Evolutionary conservation across 2,113 vertebrate genomes (phyloP).

Genomic region (Tachysurus fulvidraco): DNA sequence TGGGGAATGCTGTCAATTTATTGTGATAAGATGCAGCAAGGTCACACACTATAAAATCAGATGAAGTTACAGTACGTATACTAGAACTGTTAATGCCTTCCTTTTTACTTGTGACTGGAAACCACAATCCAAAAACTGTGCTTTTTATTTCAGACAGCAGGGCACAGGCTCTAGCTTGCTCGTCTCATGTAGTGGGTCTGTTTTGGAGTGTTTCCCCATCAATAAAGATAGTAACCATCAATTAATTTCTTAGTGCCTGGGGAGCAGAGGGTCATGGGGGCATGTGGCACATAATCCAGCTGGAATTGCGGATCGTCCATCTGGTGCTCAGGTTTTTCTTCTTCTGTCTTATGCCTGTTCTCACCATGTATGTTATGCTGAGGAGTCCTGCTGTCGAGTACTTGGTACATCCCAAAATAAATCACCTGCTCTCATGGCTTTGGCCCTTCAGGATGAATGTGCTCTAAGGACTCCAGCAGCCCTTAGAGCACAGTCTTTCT

Average conservation of each 20-base stretch:
- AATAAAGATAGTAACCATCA: neutral
- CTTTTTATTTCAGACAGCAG: neutral
- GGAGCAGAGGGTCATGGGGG: neutral
- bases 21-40: neutral
- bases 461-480: neutral
- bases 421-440: neutral
- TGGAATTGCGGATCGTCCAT: neutral
- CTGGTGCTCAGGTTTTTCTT: neutral
- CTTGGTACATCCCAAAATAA: neutral
- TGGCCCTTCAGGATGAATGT: neutral
- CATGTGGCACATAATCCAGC: neutral
- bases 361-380: neutral
- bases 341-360: neutral
- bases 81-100: neutral
- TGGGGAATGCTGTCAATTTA: neutral
- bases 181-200: neutral
- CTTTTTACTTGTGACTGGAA: too few species aligned
- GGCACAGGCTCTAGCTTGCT: neutral
- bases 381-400: neutral
- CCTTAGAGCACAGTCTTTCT: neutral
- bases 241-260: neutral
- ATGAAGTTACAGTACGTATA: neutral
- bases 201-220: neutral
- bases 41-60: neutral
- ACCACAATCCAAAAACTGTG: neutral